Evolutionary conservation across 2,113 vertebrate genomes (phyloP).

Genomic region (Lonchura striata): DNA sequence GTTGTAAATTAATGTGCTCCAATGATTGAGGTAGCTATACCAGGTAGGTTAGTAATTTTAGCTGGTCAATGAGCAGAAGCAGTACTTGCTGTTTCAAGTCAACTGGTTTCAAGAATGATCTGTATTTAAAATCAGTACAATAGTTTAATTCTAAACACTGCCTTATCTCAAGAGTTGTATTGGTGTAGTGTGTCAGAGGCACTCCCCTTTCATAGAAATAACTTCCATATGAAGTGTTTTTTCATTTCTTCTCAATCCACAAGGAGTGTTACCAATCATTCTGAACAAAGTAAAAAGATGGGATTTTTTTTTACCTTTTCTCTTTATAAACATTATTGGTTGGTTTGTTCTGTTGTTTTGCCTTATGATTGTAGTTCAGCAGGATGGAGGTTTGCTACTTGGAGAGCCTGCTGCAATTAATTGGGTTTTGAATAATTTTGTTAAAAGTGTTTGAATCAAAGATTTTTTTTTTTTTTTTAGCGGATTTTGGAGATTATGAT

Average conservation of each 20-base stretch:
- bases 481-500: slow-evolving; percentile 96
- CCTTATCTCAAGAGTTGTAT: not conserved
- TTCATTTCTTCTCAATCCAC: not conserved
- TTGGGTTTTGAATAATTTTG: not conserved
- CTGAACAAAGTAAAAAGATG: not conserved
- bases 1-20: not conserved
- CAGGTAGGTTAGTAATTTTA: not conserved
- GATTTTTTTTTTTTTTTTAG: slow-evolving; percentile 67
- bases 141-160: not conserved
- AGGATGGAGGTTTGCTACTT: not conserved
- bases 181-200: not conserved
- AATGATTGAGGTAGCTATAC: not conserved
- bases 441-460: slow-evolving; percentile 24
- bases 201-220: not conserved
- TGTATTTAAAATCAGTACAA: not conserved
- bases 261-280: not conserved
- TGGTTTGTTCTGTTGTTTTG: not conserved
- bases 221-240: not conserved
- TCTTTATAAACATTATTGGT: not conserved
- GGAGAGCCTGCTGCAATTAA: not conserved
- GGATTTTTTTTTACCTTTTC: not conserved
- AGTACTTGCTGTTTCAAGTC: not conserved
- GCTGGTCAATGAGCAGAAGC: not conserved
- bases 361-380: not conserved
- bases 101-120: not conserved